Conservation (phyloP, 92 coral and sea anemone genomes). For the Phenganax subtilis region DNA sequence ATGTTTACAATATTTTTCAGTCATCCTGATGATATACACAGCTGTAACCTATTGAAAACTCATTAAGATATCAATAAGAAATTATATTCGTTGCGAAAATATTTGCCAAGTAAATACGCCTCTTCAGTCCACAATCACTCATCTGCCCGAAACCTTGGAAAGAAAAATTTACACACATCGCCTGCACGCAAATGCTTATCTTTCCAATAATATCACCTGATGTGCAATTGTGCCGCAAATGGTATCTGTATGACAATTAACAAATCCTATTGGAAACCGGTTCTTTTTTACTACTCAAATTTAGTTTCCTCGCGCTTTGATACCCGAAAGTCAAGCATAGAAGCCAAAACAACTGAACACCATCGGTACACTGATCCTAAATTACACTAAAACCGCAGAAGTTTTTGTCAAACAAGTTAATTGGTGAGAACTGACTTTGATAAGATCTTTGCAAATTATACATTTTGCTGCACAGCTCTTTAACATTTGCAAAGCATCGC, state of each 20-base stretch:
- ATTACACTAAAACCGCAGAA: slow-evolving; percentile 10
- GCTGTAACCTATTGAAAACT: slow-evolving; percentile 28
- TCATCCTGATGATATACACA: slow-evolving; percentile 11
- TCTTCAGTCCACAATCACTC: slow-evolving; percentile 6
- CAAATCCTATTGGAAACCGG: no score
- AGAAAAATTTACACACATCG: not conserved
- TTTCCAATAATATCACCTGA: not conserved
- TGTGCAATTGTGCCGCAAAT: not conserved
- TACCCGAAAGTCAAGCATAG: not conserved
- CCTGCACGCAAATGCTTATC: no score
- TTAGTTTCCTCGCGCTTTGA: slow-evolving; percentile 13
- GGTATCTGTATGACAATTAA: not conserved
- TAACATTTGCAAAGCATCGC: slow-evolving; percentile 12
- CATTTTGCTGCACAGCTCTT: not conserved
- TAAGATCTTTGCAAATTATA: slow-evolving; percentile 22
- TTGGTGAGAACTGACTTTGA: slow-evolving; percentile 12
- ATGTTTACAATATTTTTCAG: not conserved
- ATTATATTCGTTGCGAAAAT: not conserved
- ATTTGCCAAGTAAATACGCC: slow-evolving; percentile 19
- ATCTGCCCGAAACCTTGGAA: not conserved
- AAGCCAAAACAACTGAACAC: not conserved
- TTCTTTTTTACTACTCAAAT: not conserved
- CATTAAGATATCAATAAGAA: slow-evolving; percentile 13
- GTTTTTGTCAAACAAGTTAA: slow-evolving; percentile 30
- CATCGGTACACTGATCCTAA: not conserved